These are phyloP conservation scores for Rhodinocichla rosea DNA, from an alignment of 2,113 vertebrate species.

Conservation along the genomic window DNA sequence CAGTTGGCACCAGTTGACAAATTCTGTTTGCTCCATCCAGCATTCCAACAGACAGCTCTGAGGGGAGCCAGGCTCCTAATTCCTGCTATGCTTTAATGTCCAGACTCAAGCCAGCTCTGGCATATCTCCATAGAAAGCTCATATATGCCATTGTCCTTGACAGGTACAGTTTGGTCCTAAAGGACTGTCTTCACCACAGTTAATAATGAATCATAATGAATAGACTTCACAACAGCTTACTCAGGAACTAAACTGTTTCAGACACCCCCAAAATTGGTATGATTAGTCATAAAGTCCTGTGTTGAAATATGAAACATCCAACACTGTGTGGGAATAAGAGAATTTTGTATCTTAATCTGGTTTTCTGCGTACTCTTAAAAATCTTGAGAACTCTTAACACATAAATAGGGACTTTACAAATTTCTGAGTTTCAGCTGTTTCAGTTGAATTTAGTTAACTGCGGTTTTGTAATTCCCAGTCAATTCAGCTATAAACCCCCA, in stretches of 20 bases:
- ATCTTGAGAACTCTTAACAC: background rate
- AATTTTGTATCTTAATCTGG: background rate
- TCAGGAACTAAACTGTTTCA: background rate
- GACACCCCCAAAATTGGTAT: background rate
- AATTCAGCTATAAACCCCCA: background rate
- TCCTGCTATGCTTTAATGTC: background rate
- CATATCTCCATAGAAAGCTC: background rate
- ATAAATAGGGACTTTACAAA: background rate
- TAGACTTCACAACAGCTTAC: background rate
- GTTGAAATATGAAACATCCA: background rate
- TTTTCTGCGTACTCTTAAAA: background rate
- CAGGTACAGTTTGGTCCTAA: background rate
- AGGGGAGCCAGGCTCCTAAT: background rate
- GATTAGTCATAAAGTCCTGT: background rate
- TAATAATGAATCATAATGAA: background rate
- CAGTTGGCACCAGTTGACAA: background rate
- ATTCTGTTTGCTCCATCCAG: background rate
- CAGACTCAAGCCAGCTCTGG: background rate
- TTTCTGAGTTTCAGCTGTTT: background rate
- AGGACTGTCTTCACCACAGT: background rate
- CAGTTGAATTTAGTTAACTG: background rate
- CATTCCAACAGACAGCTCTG: background rate
- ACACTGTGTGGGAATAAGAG: background rate
- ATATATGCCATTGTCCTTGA: background rate
- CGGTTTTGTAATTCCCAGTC: background rate